Evolutionary conservation across 2,113 vertebrate species (phyloP), one percentile per base, ranked within the genome.

Genomic region (Pseudolaguvia tuberculata): DNA sequence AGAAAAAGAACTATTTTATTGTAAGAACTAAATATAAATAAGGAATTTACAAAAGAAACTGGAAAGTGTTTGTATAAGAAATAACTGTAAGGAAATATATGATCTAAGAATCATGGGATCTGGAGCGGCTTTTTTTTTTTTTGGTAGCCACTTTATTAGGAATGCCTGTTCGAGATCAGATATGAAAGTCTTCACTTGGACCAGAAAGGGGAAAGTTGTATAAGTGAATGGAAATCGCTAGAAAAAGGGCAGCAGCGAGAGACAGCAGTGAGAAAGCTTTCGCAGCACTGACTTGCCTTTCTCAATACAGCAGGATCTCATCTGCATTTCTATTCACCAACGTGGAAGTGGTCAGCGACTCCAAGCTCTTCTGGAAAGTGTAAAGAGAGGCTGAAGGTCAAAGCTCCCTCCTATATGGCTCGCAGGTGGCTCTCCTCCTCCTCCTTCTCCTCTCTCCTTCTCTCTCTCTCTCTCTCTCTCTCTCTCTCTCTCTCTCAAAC

Each of bases 251-350:
- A n/a, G 62, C 62, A 42, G 62, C n/a, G 91, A 85, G 86, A 76
- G 83, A 81, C 88, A 27, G 31, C 88, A 83, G 80, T 82, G 85
- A 86, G 86, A 88, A 57, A 87, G 83, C 86, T 77, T 88, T 90
- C 89, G 90, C 91, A 91, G 90, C 83, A 86, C 88, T 90, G 92
- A 92, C 92, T 90, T 87, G 81, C 45, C 55, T 88, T 91, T 89
- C 86, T 92, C 86, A 89, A 91, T 86, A 90, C 90, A 88, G 84
- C 85, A 88, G 88, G 85, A 85, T 87, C 89, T 93, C 85, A 93
- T 93, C 94, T 93, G 90, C 93, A 94, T 94, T 94, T 94, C 92
- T 91, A 88, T 93, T 94, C 91, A 87, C 84, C 83, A 76, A 85
- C 91, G 90, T 92, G 93, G 93, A 95, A 94, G 93, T 92, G 84